Evolutionary conservation across 2,113 vertebrate species (phyloP).

Genomic region (Heloderma charlesbogerti): DNA sequence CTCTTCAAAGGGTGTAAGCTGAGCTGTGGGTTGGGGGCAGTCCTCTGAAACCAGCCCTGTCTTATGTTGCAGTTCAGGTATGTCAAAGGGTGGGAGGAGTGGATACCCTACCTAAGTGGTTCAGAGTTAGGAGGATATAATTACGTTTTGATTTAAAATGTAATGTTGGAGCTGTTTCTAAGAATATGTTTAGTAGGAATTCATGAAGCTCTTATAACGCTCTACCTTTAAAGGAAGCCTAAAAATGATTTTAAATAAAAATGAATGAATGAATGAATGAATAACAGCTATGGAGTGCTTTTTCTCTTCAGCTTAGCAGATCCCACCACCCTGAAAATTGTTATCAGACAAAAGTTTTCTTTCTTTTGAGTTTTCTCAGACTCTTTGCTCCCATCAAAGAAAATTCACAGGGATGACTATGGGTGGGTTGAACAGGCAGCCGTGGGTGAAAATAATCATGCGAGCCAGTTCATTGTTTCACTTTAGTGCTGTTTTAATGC

Average conservation of each 20-base stretch:
- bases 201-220: not conserved
- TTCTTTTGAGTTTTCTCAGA: not conserved
- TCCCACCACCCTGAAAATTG: not conserved
- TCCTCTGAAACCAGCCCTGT: not conserved
- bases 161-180: not conserved
- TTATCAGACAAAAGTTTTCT: not conserved
- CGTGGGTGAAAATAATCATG: too few relatives aligned
- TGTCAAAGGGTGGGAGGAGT: conserved; percentile 31
- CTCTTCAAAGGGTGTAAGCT: conserved; percentile 60
- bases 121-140: not conserved
- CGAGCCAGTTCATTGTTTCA: not conserved
- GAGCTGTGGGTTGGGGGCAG: conserved; percentile 56
- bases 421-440: too few relatives aligned
- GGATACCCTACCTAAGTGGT: conserved; percentile 18
- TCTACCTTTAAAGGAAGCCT: not conserved
- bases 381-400: not conserved
- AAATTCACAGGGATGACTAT: not conserved
- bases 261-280: not conserved
- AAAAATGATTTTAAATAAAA: too few relatives aligned
- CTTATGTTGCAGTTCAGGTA: accelerated
- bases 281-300: not conserved
- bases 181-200: not conserved
- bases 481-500: not conserved
- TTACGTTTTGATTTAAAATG: not conserved
- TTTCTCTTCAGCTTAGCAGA: not conserved